Conservation (phyloP, 2,888 invertebrate genomes). For the Ophion obscuratus region DNA sequence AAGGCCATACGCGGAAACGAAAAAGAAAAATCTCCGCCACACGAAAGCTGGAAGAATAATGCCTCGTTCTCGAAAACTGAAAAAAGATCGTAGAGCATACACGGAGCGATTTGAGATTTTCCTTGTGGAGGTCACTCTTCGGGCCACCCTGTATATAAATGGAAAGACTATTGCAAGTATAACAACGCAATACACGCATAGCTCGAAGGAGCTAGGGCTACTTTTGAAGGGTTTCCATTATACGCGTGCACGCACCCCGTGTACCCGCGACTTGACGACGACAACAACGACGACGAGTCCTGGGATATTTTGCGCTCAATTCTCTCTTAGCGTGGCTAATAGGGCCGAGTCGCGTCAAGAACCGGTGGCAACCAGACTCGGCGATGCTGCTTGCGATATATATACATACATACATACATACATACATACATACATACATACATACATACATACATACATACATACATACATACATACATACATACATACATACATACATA, state of each 20-base stretch:
- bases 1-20: too few species aligned
- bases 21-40: too few species aligned
- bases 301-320: slow-evolving; percentile 61
- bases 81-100: background rate
- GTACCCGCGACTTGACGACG: slow-evolving; percentile 26
- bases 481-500: too few species aligned
- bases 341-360: slow-evolving; percentile 53
- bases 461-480: too few species aligned
- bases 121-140: background rate
- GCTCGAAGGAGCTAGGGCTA: slow-evolving; percentile 73
- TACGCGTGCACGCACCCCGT: slow-evolving; percentile 79
- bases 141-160: background rate
- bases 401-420: slow-evolving; percentile 67
- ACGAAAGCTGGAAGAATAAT: too few species aligned
- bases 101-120: background rate
- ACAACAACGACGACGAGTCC: slow-evolving; percentile 61
- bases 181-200: slow-evolving; percentile 65
- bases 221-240: slow-evolving; percentile 83
- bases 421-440: too few species aligned
- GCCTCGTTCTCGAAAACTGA: too few species aligned
- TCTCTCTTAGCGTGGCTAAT: slow-evolving; percentile 59
- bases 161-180: slow-evolving; percentile 63
- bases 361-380: slow-evolving; percentile 45
- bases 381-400: slow-evolving; percentile 63
- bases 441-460: too few species aligned